Conservation (phyloP, 2,888 invertebrate species). For the Pyralis farinalis region DNA sequence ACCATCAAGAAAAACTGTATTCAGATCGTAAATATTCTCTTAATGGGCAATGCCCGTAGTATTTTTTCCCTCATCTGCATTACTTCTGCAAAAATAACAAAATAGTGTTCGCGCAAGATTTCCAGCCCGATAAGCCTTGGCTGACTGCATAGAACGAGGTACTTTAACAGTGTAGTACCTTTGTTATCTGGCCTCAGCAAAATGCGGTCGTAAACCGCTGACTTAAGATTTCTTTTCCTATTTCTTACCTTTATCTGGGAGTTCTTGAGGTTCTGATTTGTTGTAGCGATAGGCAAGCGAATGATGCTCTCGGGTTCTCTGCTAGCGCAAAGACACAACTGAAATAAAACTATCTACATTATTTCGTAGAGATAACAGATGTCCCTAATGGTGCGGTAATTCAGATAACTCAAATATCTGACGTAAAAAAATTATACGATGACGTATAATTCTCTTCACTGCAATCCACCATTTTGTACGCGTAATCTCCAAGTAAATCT, state of each 20-base stretch:
- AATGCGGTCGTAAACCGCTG: constrained; percentile 43
- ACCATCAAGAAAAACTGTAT: constrained; percentile 46
- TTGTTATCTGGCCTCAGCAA: constrained; percentile 41
- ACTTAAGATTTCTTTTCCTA: constrained; percentile 43
- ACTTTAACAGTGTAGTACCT: constrained; percentile 46
- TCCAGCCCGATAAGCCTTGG: constrained; percentile 56
- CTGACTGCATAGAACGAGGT: constrained; percentile 56
- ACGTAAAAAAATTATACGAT: constrained; percentile 4
- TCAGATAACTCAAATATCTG: constrained; percentile 34
- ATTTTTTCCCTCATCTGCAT: constrained; percentile 69
- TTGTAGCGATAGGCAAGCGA: constrained; percentile 61
- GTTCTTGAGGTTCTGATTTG: constrained; percentile 64
- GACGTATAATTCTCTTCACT: no score
- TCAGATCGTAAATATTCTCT: constrained; percentile 53
- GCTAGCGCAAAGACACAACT: constrained; percentile 59
- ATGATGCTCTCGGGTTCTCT: constrained; percentile 63
- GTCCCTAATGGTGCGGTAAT: constrained; percentile 40
- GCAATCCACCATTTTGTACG: no score
- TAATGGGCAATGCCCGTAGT: constrained; percentile 59
- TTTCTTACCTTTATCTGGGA: constrained; percentile 39
- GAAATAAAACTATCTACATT: constrained; percentile 65
- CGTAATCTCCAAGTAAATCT: not conserved
- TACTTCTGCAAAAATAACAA: constrained; percentile 73
- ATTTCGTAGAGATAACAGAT: constrained; percentile 46
- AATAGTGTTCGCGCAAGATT: constrained; percentile 61